A percentile compares a stretch with the other conserved stretches of the same genome.
Evolutionary conservation across 2,113 vertebrate genomes (phyloP).

Genomic region (Lichenostomus cassidix): DNA sequence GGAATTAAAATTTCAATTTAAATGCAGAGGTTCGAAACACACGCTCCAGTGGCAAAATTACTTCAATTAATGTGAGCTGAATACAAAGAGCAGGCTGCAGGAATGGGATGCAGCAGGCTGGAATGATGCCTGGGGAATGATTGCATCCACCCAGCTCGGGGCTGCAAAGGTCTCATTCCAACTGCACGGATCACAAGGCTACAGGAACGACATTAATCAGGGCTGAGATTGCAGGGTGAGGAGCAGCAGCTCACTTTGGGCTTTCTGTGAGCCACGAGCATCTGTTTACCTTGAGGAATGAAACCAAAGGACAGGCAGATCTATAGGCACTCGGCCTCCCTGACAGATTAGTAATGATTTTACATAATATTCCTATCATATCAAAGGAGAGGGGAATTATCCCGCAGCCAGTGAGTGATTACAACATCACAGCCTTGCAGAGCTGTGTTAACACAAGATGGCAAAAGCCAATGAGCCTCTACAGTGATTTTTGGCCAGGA

Average conservation of each 20-base stretch:
- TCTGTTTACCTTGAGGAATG: conserved; percentile 64
- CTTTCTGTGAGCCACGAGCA: conserved; percentile 47
- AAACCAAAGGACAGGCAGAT: conserved; percentile 63
- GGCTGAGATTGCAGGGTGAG: conserved; percentile 31
- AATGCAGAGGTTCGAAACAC: conserved; percentile 86
- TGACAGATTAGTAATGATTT: conserved; percentile 65
- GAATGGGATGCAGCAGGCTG: conserved; percentile 72
- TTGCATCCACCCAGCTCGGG: conserved; percentile 45
- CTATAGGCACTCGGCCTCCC: conserved; percentile 5
- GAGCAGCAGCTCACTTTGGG: conserved; percentile 13
- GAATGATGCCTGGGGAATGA: conserved; percentile 72
- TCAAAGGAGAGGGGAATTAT: conserved; percentile 42
- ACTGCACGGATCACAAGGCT: conserved; percentile 54
- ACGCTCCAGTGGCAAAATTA: conserved; percentile 85
- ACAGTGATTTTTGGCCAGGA: not conserved
- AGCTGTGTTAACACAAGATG: not conserved
- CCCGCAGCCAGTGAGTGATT: conserved; percentile 4
- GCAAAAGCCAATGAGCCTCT: conserved; percentile 8
- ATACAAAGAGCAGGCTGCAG: conserved; percentile 80
- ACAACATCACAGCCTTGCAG: not conserved
- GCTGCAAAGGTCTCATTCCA: conserved; percentile 65
- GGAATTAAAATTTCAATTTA: conserved; percentile 90
- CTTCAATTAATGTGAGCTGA: conserved; percentile 86
- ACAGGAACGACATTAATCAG: conserved; percentile 70
- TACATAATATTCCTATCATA: conserved; percentile 27